These are phyloP conservation scores for Parazoanthus swiftii DNA, from an alignment of 92 coral and sea anemone species.

Conservation along the genomic window DNA sequence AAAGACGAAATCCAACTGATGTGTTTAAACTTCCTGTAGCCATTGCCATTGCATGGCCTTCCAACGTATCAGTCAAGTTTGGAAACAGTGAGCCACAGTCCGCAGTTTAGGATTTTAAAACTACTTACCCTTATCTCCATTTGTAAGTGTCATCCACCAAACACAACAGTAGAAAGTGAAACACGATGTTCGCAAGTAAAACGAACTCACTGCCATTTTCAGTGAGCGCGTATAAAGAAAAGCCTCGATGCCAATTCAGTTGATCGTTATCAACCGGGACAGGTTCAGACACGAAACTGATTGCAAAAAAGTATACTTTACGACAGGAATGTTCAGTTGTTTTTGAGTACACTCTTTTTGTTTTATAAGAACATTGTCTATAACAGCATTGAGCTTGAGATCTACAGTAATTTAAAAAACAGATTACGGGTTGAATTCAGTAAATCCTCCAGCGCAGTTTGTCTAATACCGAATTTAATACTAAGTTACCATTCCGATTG, in stretches of 20 bases:
- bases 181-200: background rate
- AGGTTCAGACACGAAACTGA: background rate
- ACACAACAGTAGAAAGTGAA: constrained; percentile 6
- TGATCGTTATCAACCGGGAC: background rate
- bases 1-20: background rate
- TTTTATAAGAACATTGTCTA: too few species aligned
- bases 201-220: background rate
- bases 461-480: too few species aligned
- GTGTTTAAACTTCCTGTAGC: background rate
- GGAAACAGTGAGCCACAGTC: too few species aligned
- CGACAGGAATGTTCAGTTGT: background rate
- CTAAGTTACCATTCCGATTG: too few species aligned
- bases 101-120: background rate
- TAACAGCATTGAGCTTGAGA: too few species aligned
- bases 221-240: too few species aligned
- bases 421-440: too few species aligned
- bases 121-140: background rate
- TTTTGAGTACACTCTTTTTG: too few species aligned
- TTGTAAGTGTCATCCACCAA: background rate
- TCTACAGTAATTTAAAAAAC: too few species aligned
- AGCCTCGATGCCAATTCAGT: background rate
- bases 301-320: too few species aligned
- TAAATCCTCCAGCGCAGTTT: too few species aligned
- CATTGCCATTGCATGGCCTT: background rate
- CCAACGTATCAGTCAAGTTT: too few species aligned